These are phyloP conservation scores for Psettodes erumei DNA, from an alignment of 2,113 vertebrate genomes.

Conservation along the genomic window DNA sequence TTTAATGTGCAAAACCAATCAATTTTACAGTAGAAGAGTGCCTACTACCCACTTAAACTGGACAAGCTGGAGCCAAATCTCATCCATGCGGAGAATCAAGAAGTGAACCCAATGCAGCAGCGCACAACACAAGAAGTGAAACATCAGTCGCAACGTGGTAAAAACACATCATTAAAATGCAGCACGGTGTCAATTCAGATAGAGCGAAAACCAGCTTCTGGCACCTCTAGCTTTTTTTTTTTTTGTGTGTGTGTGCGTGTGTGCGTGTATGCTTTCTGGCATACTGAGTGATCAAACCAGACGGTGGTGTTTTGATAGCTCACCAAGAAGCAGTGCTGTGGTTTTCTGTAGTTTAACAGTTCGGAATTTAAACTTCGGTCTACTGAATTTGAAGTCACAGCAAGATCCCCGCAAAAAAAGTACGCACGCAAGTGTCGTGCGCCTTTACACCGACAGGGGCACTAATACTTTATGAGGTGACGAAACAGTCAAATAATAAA, in stretches of 20 bases:
- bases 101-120: neutral
- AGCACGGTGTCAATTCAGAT: conserved; percentile 25
- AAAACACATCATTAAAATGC: conserved; percentile 54
- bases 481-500: conserved; percentile 3
- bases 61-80: neutral
- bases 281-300: conserved; percentile 3
- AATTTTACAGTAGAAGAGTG: neutral
- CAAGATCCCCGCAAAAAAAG: neutral
- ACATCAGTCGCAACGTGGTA: conserved; percentile 19
- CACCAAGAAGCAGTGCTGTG: neutral
- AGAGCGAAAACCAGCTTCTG: neutral
- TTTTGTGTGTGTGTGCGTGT: neutral
- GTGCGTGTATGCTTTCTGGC: neutral
- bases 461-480: neutral
- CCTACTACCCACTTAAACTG: neutral
- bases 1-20: conserved; percentile 21
- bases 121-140: neutral
- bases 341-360: neutral
- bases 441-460: neutral
- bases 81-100: conserved; percentile 20
- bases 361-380: conserved; percentile 8
- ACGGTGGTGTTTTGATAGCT: conserved; percentile 12
- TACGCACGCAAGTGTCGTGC: conserved; percentile 3
- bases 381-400: neutral
- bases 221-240: conserved; percentile 11